Evolutionary conservation across 64 coral and sea anemone species (phyloP).

Genomic region (Trachythela sp.): DNA sequence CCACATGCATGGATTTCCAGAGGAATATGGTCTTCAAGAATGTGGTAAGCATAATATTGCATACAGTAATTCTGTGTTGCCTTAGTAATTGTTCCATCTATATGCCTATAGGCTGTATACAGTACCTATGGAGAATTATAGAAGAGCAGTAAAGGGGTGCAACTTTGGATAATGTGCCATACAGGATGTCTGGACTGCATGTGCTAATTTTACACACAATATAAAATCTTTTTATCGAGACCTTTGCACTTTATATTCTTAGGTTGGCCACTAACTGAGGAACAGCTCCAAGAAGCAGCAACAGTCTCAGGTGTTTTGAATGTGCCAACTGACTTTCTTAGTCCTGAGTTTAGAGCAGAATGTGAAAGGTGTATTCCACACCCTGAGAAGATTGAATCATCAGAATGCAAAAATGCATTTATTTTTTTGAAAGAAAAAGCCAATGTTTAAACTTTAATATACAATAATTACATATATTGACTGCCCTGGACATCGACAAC

Average conservation of each 20-base stretch:
- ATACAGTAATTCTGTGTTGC: background rate
- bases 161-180: background rate
- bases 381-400: slow-evolving; percentile 22
- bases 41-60: background rate
- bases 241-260: background rate
- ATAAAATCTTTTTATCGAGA: background rate
- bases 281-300: slow-evolving; percentile 29
- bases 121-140: background rate
- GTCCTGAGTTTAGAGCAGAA: slow-evolving; percentile 38
- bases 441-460: background rate
- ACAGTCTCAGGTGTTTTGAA: slow-evolving; percentile 43
- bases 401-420: slow-evolving; percentile 53
- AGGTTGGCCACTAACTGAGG: background rate
- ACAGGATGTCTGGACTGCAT: background rate
- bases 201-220: too few species aligned
- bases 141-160: background rate
- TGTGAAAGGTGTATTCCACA: slow-evolving; percentile 35
- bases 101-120: too few species aligned
- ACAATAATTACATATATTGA: background rate
- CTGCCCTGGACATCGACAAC: slow-evolving; percentile 1
- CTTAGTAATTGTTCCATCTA: too few species aligned
- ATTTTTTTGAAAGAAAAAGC: slow-evolving; percentile 31
- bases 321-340: slow-evolving; percentile 35
- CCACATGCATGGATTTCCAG: background rate
- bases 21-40: background rate